Evolutionary conservation across 1,140 invertebrate genomes (phyloP).

Genomic region (Drosophila sproati): DNA sequence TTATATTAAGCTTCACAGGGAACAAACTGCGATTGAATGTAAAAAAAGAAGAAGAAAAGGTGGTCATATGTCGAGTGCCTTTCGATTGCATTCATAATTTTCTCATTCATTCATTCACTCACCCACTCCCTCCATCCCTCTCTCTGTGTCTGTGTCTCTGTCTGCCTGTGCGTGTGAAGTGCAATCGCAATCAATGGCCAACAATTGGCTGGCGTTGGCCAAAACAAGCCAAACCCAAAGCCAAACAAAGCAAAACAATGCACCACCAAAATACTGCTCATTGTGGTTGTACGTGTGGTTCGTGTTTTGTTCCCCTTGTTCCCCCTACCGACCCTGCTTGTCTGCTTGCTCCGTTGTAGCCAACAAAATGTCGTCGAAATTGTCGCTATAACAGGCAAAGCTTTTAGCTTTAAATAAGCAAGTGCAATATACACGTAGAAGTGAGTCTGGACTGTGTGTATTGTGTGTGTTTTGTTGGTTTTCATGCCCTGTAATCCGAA

Average conservation of each 20-base stretch:
- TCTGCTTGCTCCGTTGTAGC: not conserved
- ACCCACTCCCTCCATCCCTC: not conserved
- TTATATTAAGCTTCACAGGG: conserved; percentile 26
- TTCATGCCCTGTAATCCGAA: conserved; percentile 14
- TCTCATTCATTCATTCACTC: not conserved
- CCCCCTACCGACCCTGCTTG: not conserved
- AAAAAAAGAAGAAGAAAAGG: not conserved
- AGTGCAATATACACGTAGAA: not conserved
- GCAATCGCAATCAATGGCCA: conserved; percentile 43
- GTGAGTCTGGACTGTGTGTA: conserved; percentile 9
- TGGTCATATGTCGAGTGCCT: conserved; percentile 17
- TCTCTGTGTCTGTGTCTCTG: not conserved
- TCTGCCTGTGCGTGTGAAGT: not conserved
- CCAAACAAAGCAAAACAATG: conserved; percentile 28
- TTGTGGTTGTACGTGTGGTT: conserved; percentile 21
- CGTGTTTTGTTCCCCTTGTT: not conserved
- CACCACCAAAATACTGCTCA: conserved; percentile 49
- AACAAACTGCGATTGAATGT: not conserved
- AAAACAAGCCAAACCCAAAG: conserved; percentile 32
- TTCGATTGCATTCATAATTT: conserved; percentile 17
- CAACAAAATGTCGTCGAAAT: conserved; percentile 9
- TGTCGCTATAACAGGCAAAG: conserved; percentile 21
- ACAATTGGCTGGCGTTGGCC: conserved; percentile 47
- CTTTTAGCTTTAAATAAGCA: conserved; percentile 10
- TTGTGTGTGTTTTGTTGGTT: not conserved